Base-by-base conservation (phyloP, 1,140 invertebrate species). In the Zaprionus nigranus region DNA sequence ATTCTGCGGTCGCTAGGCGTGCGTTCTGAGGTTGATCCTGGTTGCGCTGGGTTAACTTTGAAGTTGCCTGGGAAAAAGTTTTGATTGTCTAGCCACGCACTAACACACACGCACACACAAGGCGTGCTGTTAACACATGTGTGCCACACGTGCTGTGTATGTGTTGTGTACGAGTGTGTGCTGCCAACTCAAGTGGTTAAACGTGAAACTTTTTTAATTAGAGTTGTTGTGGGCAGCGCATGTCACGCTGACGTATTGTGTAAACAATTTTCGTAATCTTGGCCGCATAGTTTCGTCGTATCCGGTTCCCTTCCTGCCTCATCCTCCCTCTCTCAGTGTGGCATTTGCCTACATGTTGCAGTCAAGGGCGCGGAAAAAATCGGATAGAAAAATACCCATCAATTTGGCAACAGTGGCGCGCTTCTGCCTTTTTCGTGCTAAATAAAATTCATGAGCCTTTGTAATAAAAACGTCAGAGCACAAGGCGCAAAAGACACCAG, bases 181-280 rank as follows among this genome's bases (percentile, higher is more conserved):
- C 15, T 66, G 75, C 78, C 67, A 81, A 90, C 78, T 90, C 72
- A 81, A 88, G 84, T 90, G 85, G 85, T 88, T 88, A 88, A 88
- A 85, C 85, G 85, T 90, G 78, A 88, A 88, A 88, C 75, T 88
- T 88, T 88, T 88, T 90, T 88, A 88, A 88, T 88, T 90, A 88
- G 86, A 90, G 85, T 85, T 88, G 85, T 84, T 88, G 85, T 61
- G 85, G 78, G 68, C 81, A 90, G 64, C 67, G 72, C 67, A 59
- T 62, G 71, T 30, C 49, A 68, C 57, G 71, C 66, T 70, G 53
- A 30, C 81, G 71, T 68, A 76, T 79, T 86, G 79, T 79, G 81
- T 71, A 70, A 76, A 67, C 82, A 82, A 90, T 90, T 85, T 70
- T 67, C 63, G 83, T 90, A 88, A 83, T 85, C 85, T 82, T 90